Conservation (phyloP, 1,140 invertebrate species). For the Lycorma delicatula region DNA sequence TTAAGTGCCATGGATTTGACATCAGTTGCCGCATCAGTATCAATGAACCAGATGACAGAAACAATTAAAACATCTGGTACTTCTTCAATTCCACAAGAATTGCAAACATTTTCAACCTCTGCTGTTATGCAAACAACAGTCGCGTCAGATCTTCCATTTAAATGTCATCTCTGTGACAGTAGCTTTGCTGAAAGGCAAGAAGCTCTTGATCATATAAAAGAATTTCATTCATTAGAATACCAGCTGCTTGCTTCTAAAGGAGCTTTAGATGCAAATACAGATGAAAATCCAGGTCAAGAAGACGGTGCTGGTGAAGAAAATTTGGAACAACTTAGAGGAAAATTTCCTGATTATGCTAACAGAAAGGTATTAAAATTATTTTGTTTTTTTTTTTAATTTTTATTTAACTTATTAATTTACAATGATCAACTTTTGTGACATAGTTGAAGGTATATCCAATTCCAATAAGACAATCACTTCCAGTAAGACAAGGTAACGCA, state of each 20-base stretch:
- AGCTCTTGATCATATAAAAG: conserved; percentile 71
- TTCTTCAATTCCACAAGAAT: too few species aligned
- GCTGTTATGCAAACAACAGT: too few species aligned
- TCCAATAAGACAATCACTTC: too few species aligned
- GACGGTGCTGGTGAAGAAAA: conserved; percentile 44
- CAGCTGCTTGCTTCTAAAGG: conserved; percentile 68
- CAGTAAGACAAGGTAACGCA: too few species aligned
- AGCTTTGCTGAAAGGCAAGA: conserved; percentile 70
- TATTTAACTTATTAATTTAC: not conserved
- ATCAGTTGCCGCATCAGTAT: too few species aligned
- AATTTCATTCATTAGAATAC: conserved; percentile 60
- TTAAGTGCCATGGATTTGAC: too few species aligned
- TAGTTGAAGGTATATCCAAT: too few species aligned
- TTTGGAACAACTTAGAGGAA: conserved; percentile 49
- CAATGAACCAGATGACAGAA: too few species aligned
- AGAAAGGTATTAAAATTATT: conserved; percentile 54
- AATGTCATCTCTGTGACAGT: conserved; percentile 85
- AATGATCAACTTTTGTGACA: too few species aligned
- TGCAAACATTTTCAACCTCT: too few species aligned
- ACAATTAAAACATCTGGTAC: too few species aligned
- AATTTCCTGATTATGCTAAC: conserved; percentile 78
- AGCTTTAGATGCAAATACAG: conserved; percentile 55
- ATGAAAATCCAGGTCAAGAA: conserved; percentile 37
- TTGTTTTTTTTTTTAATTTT: not conserved
- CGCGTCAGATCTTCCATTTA: conserved; percentile 65